Evolutionary conservation across 2,797 vertebrate species (phyloP).

Genomic region (Sebastes trivittatus): DNA sequence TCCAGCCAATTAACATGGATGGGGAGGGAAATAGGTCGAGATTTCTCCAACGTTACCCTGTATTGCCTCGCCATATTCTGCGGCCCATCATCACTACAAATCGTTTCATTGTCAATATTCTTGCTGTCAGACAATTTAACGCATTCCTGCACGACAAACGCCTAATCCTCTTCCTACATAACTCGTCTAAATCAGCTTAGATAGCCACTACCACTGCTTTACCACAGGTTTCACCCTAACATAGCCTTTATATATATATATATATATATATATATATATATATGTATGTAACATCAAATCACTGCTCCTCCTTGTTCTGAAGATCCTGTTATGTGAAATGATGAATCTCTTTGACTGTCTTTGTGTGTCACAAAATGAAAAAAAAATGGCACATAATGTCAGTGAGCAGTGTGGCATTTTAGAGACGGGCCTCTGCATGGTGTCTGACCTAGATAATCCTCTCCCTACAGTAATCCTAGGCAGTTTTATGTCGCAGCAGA

Average conservation of each 20-base stretch:
- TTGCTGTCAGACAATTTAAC: background rate
- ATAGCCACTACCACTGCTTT: background rate
- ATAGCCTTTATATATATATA: background rate
- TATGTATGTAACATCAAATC: background rate
- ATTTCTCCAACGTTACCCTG: background rate
- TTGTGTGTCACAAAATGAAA: background rate
- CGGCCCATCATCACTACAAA: background rate
- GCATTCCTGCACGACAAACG: slow-evolving; percentile 3
- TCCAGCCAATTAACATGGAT: background rate
- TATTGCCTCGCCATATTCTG: background rate
- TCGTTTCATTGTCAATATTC: background rate
- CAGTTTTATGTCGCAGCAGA: slow-evolving; percentile 43
- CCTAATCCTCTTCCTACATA: slow-evolving; percentile 32
- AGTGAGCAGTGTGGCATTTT: slow-evolving; percentile 9
- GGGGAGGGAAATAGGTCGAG: background rate
- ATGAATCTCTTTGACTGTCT: too few species aligned
- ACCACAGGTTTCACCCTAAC: background rate
- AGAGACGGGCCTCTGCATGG: slow-evolving; percentile 35
- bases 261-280: too few species aligned
- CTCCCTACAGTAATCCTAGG: slow-evolving; percentile 47
- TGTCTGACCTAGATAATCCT: slow-evolving; percentile 68
- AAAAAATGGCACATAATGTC: background rate
- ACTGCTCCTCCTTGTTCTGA: background rate
- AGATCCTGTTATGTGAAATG: background rate
- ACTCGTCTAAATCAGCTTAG: slow-evolving; percentile 23